A percentile compares a stretch with the other conserved stretches of the same genome.
Conservation (phyloP, 64 coral and sea anemone species). For the Hydrozoanthus tunicans region DNA sequence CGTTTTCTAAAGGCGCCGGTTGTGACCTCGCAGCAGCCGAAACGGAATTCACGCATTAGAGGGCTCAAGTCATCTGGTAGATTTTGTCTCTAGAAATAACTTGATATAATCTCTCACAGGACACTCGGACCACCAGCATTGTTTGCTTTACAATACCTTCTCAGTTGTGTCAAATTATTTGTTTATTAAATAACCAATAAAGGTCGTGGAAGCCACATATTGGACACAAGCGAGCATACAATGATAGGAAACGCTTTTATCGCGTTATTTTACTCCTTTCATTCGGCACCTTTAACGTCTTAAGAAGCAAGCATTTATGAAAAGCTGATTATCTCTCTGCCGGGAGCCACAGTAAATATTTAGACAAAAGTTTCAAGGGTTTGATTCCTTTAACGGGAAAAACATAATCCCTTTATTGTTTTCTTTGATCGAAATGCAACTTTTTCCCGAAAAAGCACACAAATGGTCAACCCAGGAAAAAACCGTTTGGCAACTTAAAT, state of each 20-base stretch:
- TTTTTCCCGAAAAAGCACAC: slow-evolving; percentile 28
- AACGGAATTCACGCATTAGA: slow-evolving; percentile 34
- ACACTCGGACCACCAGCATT: slow-evolving; percentile 71
- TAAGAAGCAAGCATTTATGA: slow-evolving; percentile 51
- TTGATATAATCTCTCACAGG: slow-evolving; percentile 40
- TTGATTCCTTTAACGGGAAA: slow-evolving; percentile 30
- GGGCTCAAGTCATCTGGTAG: slow-evolving; percentile 24
- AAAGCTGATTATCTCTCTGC: slow-evolving; percentile 38
- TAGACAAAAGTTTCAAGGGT: slow-evolving; percentile 62
- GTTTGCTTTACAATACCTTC: slow-evolving; percentile 83
- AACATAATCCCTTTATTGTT: slow-evolving; percentile 69
- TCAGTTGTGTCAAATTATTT: slow-evolving; percentile 95
- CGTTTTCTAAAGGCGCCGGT: background rate
- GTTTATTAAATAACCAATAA: slow-evolving; percentile 95
- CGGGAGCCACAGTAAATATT: slow-evolving; percentile 74
- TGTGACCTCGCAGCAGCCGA: background rate
- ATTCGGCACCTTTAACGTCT: slow-evolving; percentile 55
- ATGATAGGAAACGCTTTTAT: slow-evolving; percentile 69
- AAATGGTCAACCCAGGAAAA: background rate
- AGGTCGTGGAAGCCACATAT: slow-evolving; percentile 58
- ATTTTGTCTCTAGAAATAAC: slow-evolving; percentile 7
- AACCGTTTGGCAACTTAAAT: background rate
- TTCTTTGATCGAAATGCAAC: slow-evolving; percentile 19
- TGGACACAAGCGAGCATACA: slow-evolving; percentile 38
- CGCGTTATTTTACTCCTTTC: slow-evolving; percentile 33